phyloP scores from a whole-genome alignment of 2,113 vertebrate species.

The Pelmatolapia mariae region DNA sequence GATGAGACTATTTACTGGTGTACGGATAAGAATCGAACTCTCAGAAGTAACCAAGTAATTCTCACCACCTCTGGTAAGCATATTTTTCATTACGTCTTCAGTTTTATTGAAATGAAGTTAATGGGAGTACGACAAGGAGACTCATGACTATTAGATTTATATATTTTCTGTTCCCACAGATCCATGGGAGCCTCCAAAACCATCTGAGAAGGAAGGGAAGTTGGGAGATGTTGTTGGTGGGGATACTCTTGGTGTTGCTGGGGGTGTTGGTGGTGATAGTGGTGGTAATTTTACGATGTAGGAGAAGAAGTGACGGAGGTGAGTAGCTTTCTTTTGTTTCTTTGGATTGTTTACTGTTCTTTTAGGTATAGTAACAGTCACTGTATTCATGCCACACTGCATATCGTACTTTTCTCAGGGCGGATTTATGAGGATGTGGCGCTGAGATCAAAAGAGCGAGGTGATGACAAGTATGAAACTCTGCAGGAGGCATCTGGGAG shows the following conservation, averaged over 20 bases:
- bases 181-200: neutral
- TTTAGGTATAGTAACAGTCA: neutral
- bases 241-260: neutral
- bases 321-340: neutral
- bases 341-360: neutral
- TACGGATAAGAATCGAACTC: rapidly evolving
- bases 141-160: neutral
- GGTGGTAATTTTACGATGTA: neutral
- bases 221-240: neutral
- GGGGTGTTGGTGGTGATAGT: neutral
- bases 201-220: neutral
- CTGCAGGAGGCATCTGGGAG: neutral
- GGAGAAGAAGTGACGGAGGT: neutral
- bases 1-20: constrained; percentile 35
- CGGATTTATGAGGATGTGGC: constrained; percentile 16
- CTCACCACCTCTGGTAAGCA: constrained; percentile 30
- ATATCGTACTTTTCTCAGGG: neutral
- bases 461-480: constrained; percentile 1
- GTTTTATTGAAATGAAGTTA: neutral
- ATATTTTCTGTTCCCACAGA: neutral
- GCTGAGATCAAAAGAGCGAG: neutral
- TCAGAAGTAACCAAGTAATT: constrained; percentile 24
- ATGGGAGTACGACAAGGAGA: neutral
- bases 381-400: neutral
- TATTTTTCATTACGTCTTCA: neutral